Conservation (phyloP, 2,113 vertebrate species). For the Bubo bubo region DNA sequence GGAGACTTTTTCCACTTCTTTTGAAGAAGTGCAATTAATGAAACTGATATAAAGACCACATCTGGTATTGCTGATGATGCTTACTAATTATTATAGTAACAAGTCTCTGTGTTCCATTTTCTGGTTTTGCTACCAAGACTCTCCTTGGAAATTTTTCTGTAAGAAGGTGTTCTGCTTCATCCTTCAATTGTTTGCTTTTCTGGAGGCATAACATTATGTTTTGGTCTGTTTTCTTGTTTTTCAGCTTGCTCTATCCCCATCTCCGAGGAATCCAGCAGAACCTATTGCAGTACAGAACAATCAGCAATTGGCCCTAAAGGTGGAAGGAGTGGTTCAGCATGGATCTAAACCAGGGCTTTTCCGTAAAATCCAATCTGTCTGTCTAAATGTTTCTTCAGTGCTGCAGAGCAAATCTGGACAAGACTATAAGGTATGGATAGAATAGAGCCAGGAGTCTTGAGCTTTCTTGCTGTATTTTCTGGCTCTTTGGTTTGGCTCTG, state of each 20-base stretch:
- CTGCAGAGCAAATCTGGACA: conserved; percentile 91
- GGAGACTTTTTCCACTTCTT: not conserved
- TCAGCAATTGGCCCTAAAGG: conserved; percentile 93
- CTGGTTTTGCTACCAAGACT: not conserved
- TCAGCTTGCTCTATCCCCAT: conserved; percentile 93
- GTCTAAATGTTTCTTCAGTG: conserved; percentile 90
- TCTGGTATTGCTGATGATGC: not conserved
- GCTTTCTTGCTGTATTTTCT: not conserved
- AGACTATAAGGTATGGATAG: conserved; percentile 85
- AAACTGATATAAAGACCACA: not conserved
- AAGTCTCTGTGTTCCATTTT: not conserved
- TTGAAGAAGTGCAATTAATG: not conserved
- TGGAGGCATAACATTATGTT: not conserved
- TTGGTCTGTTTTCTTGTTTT: not conserved
- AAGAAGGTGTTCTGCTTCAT: not conserved
- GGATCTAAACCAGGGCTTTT: conserved; percentile 93
- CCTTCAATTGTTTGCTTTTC: not conserved
- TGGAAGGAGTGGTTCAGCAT: conserved; percentile 96
- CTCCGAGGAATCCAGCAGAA: conserved; percentile 90
- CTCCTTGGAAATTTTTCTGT: not conserved
- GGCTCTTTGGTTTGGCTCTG: not conserved
- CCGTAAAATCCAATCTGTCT: conserved; percentile 94
- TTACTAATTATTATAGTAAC: not conserved
- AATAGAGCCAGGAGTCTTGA: not conserved
- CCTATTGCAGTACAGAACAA: conserved; percentile 94